Evolutionary conservation across 2,113 vertebrate genomes (phyloP), one percentile per base, ranked within the genome.

Genomic region (Sylvietta virens): DNA sequence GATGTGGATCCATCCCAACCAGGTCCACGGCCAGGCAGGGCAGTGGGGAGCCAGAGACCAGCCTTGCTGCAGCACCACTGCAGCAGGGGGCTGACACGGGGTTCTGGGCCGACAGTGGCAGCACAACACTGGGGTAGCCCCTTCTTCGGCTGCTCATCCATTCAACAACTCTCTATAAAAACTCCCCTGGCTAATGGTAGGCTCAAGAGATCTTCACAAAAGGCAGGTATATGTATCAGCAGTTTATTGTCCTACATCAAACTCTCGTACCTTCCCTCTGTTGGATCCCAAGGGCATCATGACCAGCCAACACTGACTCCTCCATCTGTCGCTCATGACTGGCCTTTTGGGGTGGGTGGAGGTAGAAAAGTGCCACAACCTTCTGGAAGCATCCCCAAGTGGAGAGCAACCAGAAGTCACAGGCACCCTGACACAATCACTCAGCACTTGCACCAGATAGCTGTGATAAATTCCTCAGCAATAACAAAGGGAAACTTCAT

Each of bases 1-100:
- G 23, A 10, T 39, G 15, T 7, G 6, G 13, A 26, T 6, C 16
- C 5, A 11, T 19, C 5, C 37, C 20, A 37, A 6, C 5, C 14
- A 30, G 11, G 8, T 33, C 33, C 37, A 6, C 1, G 7, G 9
- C 5, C 10, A 58, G 54, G 11, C 7, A 48, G 8, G 9, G 1
- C 14, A 53, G 9, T 44, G n/a, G 13, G 3, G 13, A 78, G 20
- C 8, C 48, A 51, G 30, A 81, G 12, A 15, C 8, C 27, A 28
- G 7, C 4, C 13, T 54, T 67, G 15, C 11, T 87, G 30, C 5
- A 14, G 28, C 30, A 54, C 24, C 3, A 0, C 37, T 69, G 20
- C 15, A 40, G 31, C 9, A n/a, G 39, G 15, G 22, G 3, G 2
- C 9, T 51, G 27, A 5, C 12, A 9, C 1, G 0, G 3, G 8